Base-by-base conservation (phyloP, 2,113 vertebrate genomes). In the Piliocolobus tephrosceles region DNA sequence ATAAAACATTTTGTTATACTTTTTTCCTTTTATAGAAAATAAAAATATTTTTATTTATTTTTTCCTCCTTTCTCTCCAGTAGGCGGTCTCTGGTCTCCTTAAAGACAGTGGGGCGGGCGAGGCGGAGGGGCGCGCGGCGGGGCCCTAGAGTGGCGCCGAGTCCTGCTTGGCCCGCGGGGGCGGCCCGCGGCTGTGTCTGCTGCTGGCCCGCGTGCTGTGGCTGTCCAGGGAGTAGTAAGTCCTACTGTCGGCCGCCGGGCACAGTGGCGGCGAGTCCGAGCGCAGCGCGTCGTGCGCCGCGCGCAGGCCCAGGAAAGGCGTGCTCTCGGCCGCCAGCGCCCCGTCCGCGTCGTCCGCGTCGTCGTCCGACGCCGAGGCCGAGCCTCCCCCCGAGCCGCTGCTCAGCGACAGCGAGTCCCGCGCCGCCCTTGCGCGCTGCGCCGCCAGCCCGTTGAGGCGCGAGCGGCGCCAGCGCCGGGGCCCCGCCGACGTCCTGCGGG, bases 1-100 rank as follows among this genome's bases (percentile, higher is more conserved):
- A 99, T 99, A 99, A 99, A 99, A 99, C 99, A 99, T 99, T 99
- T 99, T 99, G 99, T 99, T 99, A 99, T 99, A 99, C 99, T 99
- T 99, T 99, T 98, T 99, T 99, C 99, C 99, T 99, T 99, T 99
- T 99, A 99, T 99, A 99, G 99, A 99, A 99, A 99, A 99, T 99
- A 99, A 99, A 99, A 99, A 98, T 99, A 98, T 99, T 96, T 98
- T 98, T 98, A 98, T 97, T 98, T 98, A 95, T 98, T 97, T 97
- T 95, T 81, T 72, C 0, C 91, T 91, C 97, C 96, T 96, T 96
- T 97, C n/a, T 5, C 93, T 97, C 91, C 95, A 79, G 96, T 72
- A 30, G 83, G 91, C 57, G 94, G 95, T 94, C 95, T 97, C 92
- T 45, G 86, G 95, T 94, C 90, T 91, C 95, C 92, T 96, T 92